Percentiles rank a stretch among this genome's conserved stretches.
phyloP scores from a whole-genome alignment of 2,113 vertebrate genomes.

The Cebidichthys violaceus region DNA sequence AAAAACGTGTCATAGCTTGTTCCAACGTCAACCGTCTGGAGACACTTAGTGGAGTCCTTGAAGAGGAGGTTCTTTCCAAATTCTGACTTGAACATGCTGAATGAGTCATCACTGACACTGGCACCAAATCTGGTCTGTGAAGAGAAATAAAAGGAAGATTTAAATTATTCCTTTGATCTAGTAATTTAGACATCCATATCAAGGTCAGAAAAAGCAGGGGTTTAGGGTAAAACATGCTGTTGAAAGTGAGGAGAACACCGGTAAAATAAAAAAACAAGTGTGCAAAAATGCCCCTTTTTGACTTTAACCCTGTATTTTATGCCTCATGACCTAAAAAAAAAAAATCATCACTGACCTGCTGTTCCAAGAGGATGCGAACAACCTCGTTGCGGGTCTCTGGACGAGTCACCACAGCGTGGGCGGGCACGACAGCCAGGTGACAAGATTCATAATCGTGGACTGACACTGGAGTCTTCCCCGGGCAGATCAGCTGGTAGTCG shows the following conservation, averaged over 20 bases:
- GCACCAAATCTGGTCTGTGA: conserved; percentile 60
- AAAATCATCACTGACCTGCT: conserved; percentile 80
- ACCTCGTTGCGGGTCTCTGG: conserved; percentile 60
- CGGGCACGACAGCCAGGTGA: conserved; percentile 74
- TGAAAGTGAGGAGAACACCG: background rate
- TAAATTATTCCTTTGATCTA: background rate
- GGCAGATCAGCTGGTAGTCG: conserved; percentile 80
- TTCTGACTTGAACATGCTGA: conserved; percentile 76
- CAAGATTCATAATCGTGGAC: conserved; percentile 37
- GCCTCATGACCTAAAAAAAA: too few species aligned
- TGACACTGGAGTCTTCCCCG: background rate
- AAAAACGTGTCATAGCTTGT: conserved; percentile 68
- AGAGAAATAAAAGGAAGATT: background rate
- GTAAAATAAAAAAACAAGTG: background rate
- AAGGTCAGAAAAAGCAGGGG: background rate
- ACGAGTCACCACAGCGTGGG: conserved; percentile 83
- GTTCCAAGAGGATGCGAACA: conserved; percentile 57
- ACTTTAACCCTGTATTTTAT: background rate
- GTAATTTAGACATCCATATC: background rate
- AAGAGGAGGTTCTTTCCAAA: conserved; percentile 82
- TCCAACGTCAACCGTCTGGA: conserved; percentile 65
- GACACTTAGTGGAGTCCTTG: conserved; percentile 85
- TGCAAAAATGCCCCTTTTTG: background rate
- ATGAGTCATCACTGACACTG: background rate
- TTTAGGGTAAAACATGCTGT: background rate